Conservation (phyloP, 2,113 vertebrate species). For the Pelecanoides urinatrix region DNA sequence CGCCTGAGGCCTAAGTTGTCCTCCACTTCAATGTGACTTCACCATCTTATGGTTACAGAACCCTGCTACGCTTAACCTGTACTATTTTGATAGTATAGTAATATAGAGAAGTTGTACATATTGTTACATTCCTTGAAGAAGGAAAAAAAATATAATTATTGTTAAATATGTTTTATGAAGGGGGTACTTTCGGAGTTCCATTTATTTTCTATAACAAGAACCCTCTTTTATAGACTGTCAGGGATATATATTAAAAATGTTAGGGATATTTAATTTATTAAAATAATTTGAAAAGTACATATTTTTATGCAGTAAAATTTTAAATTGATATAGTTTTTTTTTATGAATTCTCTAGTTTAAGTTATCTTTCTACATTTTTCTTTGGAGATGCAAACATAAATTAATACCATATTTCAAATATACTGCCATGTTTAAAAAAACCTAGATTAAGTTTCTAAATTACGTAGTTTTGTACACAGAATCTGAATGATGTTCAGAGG, state of each 20-base stretch:
- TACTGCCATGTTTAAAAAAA: conserved; percentile 73
- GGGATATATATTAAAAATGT: conserved; percentile 78
- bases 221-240: conserved; percentile 84
- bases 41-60: conserved; percentile 54
- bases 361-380: conserved; percentile 78
- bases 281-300: conserved; percentile 81
- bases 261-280: conserved; percentile 83
- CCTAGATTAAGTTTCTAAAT: conserved; percentile 71
- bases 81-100: conserved; percentile 76
- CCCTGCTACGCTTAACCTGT: conserved; percentile 63
- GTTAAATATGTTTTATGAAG: conserved; percentile 82
- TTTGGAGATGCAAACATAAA: conserved; percentile 73
- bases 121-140: conserved; percentile 80
- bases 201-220: conserved; percentile 81
- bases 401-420: conserved; percentile 74
- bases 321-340: conserved; percentile 74
- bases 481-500: conserved; percentile 68
- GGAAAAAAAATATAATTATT: conserved; percentile 64
- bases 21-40: conserved; percentile 69
- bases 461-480: conserved; percentile 71
- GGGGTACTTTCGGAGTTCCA: conserved; percentile 76
- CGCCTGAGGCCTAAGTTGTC: conserved; percentile 47
- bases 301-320: conserved; percentile 83
- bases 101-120: conserved; percentile 77
- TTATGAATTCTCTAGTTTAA: conserved; percentile 75